Conservation (phyloP, 2,113 vertebrate genomes). For the Aythya baeri region DNA sequence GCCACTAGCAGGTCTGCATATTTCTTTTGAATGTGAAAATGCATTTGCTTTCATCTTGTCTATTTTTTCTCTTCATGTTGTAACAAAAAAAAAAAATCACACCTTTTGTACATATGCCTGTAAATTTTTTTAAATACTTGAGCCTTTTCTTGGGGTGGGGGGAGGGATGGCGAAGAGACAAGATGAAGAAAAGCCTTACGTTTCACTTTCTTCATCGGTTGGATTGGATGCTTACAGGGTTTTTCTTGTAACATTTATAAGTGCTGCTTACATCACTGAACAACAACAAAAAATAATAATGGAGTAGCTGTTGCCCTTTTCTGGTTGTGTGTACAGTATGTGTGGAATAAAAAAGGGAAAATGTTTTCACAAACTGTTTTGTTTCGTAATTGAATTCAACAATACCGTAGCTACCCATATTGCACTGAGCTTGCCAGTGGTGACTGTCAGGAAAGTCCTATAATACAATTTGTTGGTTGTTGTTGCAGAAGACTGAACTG, state of each 20-base stretch:
- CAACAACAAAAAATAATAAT: slow-evolving; percentile 86
- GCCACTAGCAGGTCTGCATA: slow-evolving; percentile 90
- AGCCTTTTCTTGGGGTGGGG: slow-evolving; percentile 91
- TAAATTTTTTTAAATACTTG: slow-evolving; percentile 99
- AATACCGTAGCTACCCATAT: slow-evolving; percentile 93
- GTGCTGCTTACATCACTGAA: slow-evolving; percentile 99
- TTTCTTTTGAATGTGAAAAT: slow-evolving; percentile 94
- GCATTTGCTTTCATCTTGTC: slow-evolving; percentile 81
- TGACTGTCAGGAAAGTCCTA: slow-evolving; percentile 93
- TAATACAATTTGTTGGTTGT: slow-evolving; percentile 93
- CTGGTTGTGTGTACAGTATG: slow-evolving; percentile 86
- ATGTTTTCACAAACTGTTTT: slow-evolving; percentile 89
- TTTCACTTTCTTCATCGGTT: slow-evolving; percentile 99
- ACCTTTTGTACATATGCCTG: slow-evolving; percentile 98
- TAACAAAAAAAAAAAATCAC: slow-evolving; percentile 84
- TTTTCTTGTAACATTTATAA: slow-evolving; percentile 98
- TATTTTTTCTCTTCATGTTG: slow-evolving; percentile 85
- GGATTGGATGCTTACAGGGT: slow-evolving; percentile 97
- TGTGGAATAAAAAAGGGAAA: slow-evolving; percentile 92
- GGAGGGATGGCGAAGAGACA: slow-evolving; percentile 80
- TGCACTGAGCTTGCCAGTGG: slow-evolving; percentile 98
- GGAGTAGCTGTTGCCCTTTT: slow-evolving; percentile 91
- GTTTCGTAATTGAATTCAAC: slow-evolving; percentile 96
- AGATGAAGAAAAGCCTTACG: slow-evolving; percentile 99
- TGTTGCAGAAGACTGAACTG: slow-evolving; percentile 96